A percentile compares a stretch with the other conserved stretches of the same genome.
These are phyloP conservation scores for Heliothis virescens DNA, from an alignment of 1,140 invertebrate species.

Conservation along the genomic window DNA sequence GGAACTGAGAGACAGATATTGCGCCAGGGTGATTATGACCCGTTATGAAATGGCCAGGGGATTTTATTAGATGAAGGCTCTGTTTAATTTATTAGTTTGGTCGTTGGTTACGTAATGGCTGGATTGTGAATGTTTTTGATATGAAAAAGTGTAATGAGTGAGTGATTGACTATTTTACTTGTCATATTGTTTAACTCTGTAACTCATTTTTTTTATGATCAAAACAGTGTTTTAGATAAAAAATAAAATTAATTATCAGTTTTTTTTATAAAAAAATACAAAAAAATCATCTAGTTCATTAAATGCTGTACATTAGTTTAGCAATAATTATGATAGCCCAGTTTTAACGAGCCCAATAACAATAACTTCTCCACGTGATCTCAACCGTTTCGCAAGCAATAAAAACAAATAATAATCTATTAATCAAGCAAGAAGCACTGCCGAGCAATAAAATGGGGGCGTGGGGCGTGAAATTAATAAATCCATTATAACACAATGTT, in stretches of 20 bases:
- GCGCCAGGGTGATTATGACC: slow-evolving; percentile 26
- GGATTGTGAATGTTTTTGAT: too few species aligned
- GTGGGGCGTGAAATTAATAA: slow-evolving; percentile 72
- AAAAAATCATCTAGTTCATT: too few species aligned
- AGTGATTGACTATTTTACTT: too few species aligned
- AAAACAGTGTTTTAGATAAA: too few species aligned
- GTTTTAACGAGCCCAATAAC: slow-evolving; percentile 19
- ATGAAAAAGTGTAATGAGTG: too few species aligned
- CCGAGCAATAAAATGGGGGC: slow-evolving; percentile 52
- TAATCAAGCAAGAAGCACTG: slow-evolving; percentile 49
- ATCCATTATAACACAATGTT: slow-evolving; percentile 74
- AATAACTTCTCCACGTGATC: slow-evolving; percentile 29
- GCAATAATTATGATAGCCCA: not conserved
- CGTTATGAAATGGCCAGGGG: slow-evolving; percentile 8
- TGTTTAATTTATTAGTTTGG: not conserved
- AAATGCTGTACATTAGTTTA: not conserved
- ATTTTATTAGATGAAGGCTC: slow-evolving; percentile 22
- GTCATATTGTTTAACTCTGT: too few species aligned
- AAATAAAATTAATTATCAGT: too few species aligned
- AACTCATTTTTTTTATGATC: too few species aligned
- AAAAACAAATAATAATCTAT: slow-evolving; percentile 50
- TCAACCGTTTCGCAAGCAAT: slow-evolving; percentile 22
- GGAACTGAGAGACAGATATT: slow-evolving; percentile 21
- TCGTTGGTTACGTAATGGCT: too few species aligned
- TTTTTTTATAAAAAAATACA: too few species aligned